Base-by-base conservation (phyloP, 37 sponge, comb jelly and placozoan genomes). In the Diacarnus erythraeanus region DNA sequence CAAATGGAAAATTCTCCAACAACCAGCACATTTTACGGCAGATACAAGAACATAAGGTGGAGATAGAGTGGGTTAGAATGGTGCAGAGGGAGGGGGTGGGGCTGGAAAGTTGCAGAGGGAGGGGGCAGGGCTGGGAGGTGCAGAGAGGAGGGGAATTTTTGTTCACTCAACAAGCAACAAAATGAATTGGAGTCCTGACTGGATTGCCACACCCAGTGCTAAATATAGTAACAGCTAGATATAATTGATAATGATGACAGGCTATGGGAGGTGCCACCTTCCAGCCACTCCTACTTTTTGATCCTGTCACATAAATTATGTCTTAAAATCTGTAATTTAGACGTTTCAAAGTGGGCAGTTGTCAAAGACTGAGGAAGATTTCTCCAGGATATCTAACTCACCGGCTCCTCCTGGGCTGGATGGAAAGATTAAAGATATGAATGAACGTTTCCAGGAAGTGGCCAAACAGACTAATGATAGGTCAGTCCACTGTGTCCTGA, bases 1-100 rank as follows among this genome's bases (percentile, higher is more conserved):
- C 69, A 23, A 67, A 75, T 30, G 92, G 92, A 10, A 83, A 79
- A 43, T 84, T 84, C 23, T 75, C 88, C 8, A 74, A 79, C 43
- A 87, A 83, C 75, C 89, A 91, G 47, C 43, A 68, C 31, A 80
- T 91, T 47, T 27, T 86, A 27, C 54, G 37, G 59, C 88, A 91
- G 76, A 79, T 82, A 41, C 42, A 78, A 5, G 84, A 87, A 22
- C 66, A 84, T 57, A 67, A 80, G 84, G 92, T 64, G 36, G 59
- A 9, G 56, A 17, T 54, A 17, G 17, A 54, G 56, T 54, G 10
- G 56, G 10, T 54, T 54, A 54, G 10, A 54, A 17, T 10, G 56
- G 10, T 54, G 56, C 56, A 17, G 10, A 54, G 56, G 17, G 56
- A 54, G 10, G 10, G 10, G 56, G 56, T 10, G 56, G 10, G 17